Conservation (phyloP, 2,888 invertebrate species). For the Schizotus pectinicornis region DNA sequence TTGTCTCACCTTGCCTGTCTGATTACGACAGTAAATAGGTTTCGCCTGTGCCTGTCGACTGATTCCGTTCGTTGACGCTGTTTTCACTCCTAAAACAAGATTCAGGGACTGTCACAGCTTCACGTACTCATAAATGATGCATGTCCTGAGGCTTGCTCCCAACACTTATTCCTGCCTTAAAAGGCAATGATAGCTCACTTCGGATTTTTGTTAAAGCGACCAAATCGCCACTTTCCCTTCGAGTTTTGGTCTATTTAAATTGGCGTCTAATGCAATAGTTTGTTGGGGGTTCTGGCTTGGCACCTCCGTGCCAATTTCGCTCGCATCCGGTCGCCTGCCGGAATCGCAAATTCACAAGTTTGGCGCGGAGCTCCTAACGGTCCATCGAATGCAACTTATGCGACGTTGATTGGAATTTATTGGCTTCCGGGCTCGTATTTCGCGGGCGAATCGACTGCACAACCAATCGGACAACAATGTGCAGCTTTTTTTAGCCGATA, state of each 20-base stretch:
- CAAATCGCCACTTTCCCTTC: too few species aligned
- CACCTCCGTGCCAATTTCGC: slow-evolving; percentile 36
- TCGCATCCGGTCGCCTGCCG: slow-evolving; percentile 36
- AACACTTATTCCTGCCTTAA: too few species aligned
- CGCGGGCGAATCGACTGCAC: slow-evolving; percentile 41
- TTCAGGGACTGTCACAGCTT: too few species aligned
- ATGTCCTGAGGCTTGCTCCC: too few species aligned
- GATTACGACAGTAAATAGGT: slow-evolving; percentile 3
- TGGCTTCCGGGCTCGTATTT: slow-evolving; percentile 49
- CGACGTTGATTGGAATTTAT: slow-evolving; percentile 55
- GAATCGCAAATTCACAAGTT: slow-evolving; percentile 43
- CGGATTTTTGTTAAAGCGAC: too few species aligned
- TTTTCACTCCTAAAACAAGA: too few species aligned
- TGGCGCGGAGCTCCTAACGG: slow-evolving; percentile 40
- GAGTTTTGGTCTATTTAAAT: too few species aligned
- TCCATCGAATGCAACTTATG: slow-evolving; percentile 46
- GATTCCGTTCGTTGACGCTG: not conserved
- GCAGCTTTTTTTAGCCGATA: slow-evolving; percentile 29
- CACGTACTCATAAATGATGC: too few species aligned
- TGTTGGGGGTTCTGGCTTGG: too few species aligned
- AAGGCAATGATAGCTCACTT: too few species aligned
- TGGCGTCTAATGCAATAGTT: too few species aligned
- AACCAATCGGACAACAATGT: slow-evolving; percentile 34
- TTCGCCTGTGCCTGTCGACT: slow-evolving; percentile 1
- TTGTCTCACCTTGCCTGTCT: slow-evolving; percentile 9